phyloP scores from a whole-genome alignment of 30 jellyfish, hydroid and myxozoan species.

The Aurelia aurita region DNA sequence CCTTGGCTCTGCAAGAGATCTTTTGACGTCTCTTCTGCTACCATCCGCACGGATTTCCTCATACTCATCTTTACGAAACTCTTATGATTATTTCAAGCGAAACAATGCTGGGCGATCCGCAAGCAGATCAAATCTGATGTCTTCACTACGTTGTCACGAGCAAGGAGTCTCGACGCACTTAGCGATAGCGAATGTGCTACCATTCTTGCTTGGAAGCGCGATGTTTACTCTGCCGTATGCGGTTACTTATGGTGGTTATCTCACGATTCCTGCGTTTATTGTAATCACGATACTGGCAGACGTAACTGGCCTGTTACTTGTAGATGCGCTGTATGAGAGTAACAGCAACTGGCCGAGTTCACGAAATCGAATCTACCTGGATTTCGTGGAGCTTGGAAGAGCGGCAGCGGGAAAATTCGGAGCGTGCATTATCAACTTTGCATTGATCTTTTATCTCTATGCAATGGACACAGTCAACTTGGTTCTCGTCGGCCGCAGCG shows the following conservation, averaged over 20 bases:
- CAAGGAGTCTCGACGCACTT: slow-evolving; percentile 57
- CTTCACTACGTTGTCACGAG: slow-evolving; percentile 30
- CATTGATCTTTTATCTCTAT: slow-evolving; percentile 34
- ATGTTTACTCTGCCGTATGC: slow-evolving; percentile 68
- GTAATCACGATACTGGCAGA: slow-evolving; percentile 57
- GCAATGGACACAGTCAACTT: slow-evolving; percentile 51
- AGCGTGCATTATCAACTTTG: slow-evolving; percentile 33
- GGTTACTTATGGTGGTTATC: slow-evolving; percentile 64
- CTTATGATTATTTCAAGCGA: slow-evolving; percentile 33
- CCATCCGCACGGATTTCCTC: slow-evolving; percentile 60
- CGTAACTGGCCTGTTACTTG: slow-evolving; percentile 53
- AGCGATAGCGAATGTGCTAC: slow-evolving; percentile 66
- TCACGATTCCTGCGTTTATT: slow-evolving; percentile 43
- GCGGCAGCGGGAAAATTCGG: slow-evolving; percentile 66
- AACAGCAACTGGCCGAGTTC: background rate
- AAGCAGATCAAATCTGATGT: slow-evolving; percentile 22
- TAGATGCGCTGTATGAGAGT: slow-evolving; percentile 69
- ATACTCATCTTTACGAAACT: slow-evolving; percentile 41
- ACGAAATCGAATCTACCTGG: slow-evolving; percentile 35
- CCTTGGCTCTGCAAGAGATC: slow-evolving; percentile 1
- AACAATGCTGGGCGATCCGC: slow-evolving; percentile 19
- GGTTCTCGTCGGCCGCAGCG: slow-evolving; percentile 55
- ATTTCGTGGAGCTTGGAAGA: slow-evolving; percentile 54
- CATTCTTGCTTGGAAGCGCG: slow-evolving; percentile 63
- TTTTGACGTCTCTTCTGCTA: slow-evolving; percentile 58